These are phyloP conservation scores for Habrosyne pyritoides DNA, from an alignment of 2,888 invertebrate genomes.

Conservation along the genomic window DNA sequence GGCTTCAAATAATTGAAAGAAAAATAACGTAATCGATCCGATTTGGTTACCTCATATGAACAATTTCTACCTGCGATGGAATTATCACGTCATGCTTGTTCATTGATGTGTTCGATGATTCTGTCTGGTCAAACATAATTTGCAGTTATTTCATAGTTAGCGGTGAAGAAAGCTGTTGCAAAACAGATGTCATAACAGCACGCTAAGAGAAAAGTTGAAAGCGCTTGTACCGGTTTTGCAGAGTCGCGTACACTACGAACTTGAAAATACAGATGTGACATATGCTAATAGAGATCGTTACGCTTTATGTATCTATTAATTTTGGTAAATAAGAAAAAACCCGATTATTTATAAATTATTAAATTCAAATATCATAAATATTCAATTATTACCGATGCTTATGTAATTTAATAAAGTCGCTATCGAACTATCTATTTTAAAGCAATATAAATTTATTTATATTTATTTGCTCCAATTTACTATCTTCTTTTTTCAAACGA, in stretches of 20 bases:
- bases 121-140: constrained; percentile 44
- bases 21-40: background rate
- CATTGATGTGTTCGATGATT: constrained; percentile 21
- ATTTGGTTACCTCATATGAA: constrained; percentile 11
- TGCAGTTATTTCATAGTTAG: constrained; percentile 66
- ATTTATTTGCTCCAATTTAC: background rate
- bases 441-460: background rate
- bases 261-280: constrained; percentile 42
- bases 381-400: background rate
- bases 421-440: background rate
- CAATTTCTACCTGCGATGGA: background rate
- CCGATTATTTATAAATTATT: too few relatives aligned
- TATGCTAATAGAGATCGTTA: constrained; percentile 42
- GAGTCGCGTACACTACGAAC: constrained; percentile 32
- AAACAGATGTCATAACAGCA: constrained; percentile 65
- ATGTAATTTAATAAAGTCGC: background rate
- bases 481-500: background rate
- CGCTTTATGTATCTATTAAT: constrained; percentile 20
- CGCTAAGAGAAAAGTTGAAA: constrained; percentile 73
- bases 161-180: constrained; percentile 73
- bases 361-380: too few relatives aligned
- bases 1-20: background rate
- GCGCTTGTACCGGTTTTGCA: constrained; percentile 61
- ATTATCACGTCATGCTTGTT: constrained; percentile 18
- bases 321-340: background rate